Percentiles rank a stretch among this genome's conserved stretches.
Evolutionary conservation across 2,888 invertebrate genomes (phyloP).

Genomic region (Sinopyrophorus schimmeli): DNA sequence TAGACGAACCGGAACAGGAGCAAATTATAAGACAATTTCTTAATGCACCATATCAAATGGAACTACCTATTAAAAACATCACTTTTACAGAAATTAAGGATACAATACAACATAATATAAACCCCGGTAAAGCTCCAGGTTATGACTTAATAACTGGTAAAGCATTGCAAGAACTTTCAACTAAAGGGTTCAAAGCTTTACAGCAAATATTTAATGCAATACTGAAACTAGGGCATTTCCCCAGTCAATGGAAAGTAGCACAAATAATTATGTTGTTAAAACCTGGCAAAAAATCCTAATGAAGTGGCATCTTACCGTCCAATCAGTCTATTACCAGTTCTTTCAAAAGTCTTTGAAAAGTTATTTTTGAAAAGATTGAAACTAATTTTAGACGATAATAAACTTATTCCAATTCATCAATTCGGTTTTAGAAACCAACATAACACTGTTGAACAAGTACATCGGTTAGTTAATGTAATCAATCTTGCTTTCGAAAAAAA

Average conservation of each 20-base stretch:
- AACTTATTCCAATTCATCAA: neutral
- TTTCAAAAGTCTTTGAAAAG: neutral
- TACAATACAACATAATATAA: slow-evolving; percentile 9
- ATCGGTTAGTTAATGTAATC: slow-evolving; percentile 1
- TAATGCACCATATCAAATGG: slow-evolving; percentile 10
- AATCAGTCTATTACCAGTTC: neutral
- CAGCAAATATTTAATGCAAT: slow-evolving; percentile 10
- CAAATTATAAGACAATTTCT: slow-evolving; percentile 6
- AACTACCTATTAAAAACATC: slow-evolving; percentile 7
- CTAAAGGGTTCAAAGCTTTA: slow-evolving; percentile 25
- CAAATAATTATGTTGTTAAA: slow-evolving; percentile 1
- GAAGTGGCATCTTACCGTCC: too few relatives aligned
- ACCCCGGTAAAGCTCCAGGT: slow-evolving; percentile 4
- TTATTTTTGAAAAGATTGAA: neutral
- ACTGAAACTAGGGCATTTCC: neutral
- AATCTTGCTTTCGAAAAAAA: neutral
- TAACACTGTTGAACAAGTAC: neutral
- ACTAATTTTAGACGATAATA: neutral
- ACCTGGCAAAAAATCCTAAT: slow-evolving; percentile 2
- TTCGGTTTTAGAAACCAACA: slow-evolving; percentile 2
- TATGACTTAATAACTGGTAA: slow-evolving; percentile 4
- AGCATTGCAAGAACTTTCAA: too few relatives aligned
- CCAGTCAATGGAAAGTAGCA: slow-evolving; percentile 3
- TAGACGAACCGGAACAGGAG: slow-evolving; percentile 1
- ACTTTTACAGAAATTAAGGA: slow-evolving; percentile 2